Evolutionary conservation across 2,113 vertebrate genomes (phyloP).

Genomic region (Crotalus helleri): DNA sequence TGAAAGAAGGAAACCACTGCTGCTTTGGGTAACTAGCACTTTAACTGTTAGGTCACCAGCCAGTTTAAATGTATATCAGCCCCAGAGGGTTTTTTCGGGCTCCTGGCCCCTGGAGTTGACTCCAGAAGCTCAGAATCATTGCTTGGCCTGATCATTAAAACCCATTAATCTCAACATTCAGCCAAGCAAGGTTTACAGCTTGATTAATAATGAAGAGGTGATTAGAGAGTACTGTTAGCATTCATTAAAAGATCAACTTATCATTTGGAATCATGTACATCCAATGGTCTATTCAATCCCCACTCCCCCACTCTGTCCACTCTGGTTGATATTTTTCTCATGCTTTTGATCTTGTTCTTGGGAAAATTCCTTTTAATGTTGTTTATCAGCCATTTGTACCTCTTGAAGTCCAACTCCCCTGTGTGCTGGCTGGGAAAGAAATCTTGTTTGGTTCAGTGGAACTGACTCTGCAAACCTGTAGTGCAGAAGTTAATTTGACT

Average conservation of each 20-base stretch:
- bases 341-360: slow-evolving; percentile 18
- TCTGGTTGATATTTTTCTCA: background rate
- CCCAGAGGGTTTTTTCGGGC: background rate
- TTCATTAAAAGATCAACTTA: slow-evolving; percentile 22
- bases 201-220: slow-evolving; percentile 24
- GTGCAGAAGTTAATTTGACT: background rate
- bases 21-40: background rate
- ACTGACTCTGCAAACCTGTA: background rate
- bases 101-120: background rate
- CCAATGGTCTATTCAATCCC: background rate
- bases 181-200: background rate
- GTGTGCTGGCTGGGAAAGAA: background rate
- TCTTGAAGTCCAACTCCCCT: background rate
- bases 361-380: slow-evolving; percentile 1
- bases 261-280: slow-evolving; percentile 18
- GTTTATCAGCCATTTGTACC: background rate
- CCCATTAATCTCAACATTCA: slow-evolving; percentile 9
- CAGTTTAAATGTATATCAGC: background rate
- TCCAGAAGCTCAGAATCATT: background rate
- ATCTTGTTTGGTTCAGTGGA: background rate
- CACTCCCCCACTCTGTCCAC: background rate
- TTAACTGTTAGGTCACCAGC: too few relatives aligned
- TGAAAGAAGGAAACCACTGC: background rate
- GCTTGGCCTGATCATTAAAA: background rate
- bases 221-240: slow-evolving; percentile 15